These are phyloP conservation scores for Epiblema foenella DNA, from an alignment of 2,888 invertebrate genomes.

Conservation along the genomic window DNA sequence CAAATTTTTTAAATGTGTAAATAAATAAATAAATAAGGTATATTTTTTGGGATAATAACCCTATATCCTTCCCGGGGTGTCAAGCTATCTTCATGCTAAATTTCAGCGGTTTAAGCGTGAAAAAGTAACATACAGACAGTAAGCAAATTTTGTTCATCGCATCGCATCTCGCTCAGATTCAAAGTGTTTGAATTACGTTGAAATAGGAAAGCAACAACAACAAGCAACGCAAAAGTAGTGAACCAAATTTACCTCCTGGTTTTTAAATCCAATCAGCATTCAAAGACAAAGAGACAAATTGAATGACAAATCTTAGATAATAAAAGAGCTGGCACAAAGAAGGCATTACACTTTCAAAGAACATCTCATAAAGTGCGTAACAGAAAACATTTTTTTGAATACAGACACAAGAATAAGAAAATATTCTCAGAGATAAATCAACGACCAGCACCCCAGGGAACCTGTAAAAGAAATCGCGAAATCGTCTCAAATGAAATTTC, in stretches of 20 bases:
- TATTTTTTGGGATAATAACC: too few relatives aligned
- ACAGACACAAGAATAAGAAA: conserved; percentile 59
- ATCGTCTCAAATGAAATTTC: conserved; percentile 83
- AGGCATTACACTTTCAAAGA: conserved; percentile 37
- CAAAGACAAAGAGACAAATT: background rate
- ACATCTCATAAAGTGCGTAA: conserved; percentile 42
- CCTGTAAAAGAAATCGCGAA: conserved; percentile 72
- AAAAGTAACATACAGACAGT: too few relatives aligned
- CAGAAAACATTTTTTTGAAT: conserved; percentile 48
- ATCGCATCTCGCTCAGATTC: too few relatives aligned
- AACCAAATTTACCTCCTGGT: background rate
- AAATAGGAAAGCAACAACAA: background rate
- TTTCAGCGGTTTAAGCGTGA: too few relatives aligned
- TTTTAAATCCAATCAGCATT: background rate
- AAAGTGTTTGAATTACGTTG: background rate
- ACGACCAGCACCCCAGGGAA: conserved; percentile 67
- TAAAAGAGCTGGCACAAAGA: conserved; percentile 15
- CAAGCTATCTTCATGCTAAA: too few relatives aligned
- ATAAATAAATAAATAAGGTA: too few relatives aligned
- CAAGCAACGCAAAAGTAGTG: background rate
- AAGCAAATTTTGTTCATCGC: too few relatives aligned
- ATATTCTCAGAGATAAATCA: conserved; percentile 71
- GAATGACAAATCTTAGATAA: conserved; percentile 18
- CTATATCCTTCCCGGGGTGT: too few relatives aligned
- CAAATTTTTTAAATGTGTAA: too few relatives aligned